Conservation (phyloP, 1,140 invertebrate genomes). For the Apis dorsata region DNA sequence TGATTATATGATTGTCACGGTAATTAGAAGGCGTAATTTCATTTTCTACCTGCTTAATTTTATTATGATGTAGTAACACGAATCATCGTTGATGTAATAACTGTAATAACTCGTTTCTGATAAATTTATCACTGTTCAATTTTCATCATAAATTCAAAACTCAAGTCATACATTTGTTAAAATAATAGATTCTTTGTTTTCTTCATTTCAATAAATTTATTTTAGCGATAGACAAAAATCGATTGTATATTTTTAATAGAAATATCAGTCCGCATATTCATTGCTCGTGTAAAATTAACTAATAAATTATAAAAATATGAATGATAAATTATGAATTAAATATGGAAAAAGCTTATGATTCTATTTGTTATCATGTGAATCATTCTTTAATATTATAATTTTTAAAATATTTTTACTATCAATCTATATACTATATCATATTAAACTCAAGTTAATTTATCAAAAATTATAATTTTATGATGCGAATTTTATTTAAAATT, state of each 20-base stretch:
- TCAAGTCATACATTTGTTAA: background rate
- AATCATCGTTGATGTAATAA: background rate
- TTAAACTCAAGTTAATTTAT: background rate
- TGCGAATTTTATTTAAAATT: background rate
- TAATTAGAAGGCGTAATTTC: background rate
- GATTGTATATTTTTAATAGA: background rate
- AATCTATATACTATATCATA: background rate
- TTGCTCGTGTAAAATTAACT: background rate
- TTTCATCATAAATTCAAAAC: background rate
- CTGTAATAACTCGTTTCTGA: background rate
- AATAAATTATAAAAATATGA: background rate
- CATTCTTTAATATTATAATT: background rate
- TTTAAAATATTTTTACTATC: too few relatives aligned
- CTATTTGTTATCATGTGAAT: background rate
- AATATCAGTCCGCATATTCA: background rate
- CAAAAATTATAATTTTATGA: background rate
- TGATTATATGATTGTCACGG: background rate
- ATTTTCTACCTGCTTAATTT: background rate
- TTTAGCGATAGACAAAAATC: background rate
- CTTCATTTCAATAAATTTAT: slow-evolving; percentile 6
- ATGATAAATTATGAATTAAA: background rate
- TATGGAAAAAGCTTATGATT: too few relatives aligned
- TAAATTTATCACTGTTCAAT: background rate
- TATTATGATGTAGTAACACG: too few relatives aligned
- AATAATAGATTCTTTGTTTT: slow-evolving; percentile 36